Percentiles rank a stretch among this genome's conserved stretches.
phyloP scores from a whole-genome alignment of 2,888 invertebrate genomes.

The Luperina nickerlii region DNA sequence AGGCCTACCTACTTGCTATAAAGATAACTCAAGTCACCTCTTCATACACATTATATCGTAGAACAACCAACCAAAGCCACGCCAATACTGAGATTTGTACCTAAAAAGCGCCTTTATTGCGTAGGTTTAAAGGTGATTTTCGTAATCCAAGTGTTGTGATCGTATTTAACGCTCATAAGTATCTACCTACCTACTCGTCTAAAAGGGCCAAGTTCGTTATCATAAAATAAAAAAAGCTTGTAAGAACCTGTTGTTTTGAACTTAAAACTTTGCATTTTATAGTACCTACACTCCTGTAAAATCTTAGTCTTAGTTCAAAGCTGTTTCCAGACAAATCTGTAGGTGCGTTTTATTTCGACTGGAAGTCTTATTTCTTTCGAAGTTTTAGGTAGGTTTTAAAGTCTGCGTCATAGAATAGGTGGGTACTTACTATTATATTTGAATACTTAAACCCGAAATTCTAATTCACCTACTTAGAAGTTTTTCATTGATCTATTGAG shows the following conservation, averaged over 20 bases:
- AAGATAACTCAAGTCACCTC: neutral
- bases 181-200: neutral
- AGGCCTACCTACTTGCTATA: neutral
- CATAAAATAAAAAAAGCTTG: neutral
- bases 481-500: neutral
- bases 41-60: neutral
- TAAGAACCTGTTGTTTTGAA: neutral
- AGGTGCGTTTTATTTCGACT: constrained; percentile 9
- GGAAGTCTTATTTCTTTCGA: constrained; percentile 15
- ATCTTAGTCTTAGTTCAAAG: constrained; percentile 11
- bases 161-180: neutral
- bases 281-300: neutral
- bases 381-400: neutral
- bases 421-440: too few relatives aligned
- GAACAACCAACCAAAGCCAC: neutral
- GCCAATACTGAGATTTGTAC: neutral
- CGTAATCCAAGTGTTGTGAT: neutral
- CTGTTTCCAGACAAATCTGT: constrained; percentile 21
- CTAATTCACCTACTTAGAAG: neutral
- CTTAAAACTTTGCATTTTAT: constrained; percentile 15
- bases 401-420: constrained; percentile 5
- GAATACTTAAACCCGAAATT: too few relatives aligned
- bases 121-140: neutral
- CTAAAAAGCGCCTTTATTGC: neutral
- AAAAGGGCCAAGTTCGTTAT: neutral